phyloP scores from a whole-genome alignment of 2,113 vertebrate genomes.

The Ranitomeya imitator region DNA sequence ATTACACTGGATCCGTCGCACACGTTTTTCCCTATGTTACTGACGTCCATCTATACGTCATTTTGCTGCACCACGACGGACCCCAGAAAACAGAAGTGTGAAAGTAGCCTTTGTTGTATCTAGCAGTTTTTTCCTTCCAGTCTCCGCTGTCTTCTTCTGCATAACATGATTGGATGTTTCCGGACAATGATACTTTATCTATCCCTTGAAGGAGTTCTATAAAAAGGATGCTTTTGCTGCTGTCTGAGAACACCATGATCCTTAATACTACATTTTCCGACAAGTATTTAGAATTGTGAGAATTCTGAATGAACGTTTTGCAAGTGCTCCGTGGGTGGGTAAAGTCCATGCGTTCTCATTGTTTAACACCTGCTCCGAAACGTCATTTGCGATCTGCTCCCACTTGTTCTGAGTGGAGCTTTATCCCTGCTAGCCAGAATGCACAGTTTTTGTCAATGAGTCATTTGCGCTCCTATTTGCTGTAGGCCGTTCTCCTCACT shows the following conservation, averaged over 20 bases:
- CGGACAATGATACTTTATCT: background rate
- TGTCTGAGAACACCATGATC: background rate
- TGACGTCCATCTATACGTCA: no score
- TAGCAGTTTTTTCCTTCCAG: no score
- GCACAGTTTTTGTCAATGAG: conserved; percentile 23
- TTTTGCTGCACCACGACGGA: no score
- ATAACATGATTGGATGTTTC: no score
- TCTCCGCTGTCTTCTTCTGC: no score
- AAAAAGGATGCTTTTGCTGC: conserved; percentile 18
- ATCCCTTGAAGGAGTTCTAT: background rate
- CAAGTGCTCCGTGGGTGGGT: conserved; percentile 45
- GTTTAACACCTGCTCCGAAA: conserved; percentile 53
- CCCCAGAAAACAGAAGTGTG: no score
- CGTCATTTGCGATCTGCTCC: conserved; percentile 42
- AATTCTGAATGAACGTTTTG: conserved; percentile 35
- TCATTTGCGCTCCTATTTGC: conserved; percentile 16
- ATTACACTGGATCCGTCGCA: no score
- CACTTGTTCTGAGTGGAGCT: conserved; percentile 40
- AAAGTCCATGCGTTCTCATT: conserved; percentile 48
- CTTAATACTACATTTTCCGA: conserved; percentile 19
- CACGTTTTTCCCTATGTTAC: no score
- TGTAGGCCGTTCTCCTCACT: background rate
- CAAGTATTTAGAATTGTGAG: conserved; percentile 3
- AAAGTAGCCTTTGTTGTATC: no score
- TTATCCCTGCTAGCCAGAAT: conserved; percentile 19